A percentile compares a stretch with the other conserved stretches of the same genome.
phyloP scores from a whole-genome alignment of 1,140 invertebrate genomes.

The Macrobrachium rosenbergii region DNA sequence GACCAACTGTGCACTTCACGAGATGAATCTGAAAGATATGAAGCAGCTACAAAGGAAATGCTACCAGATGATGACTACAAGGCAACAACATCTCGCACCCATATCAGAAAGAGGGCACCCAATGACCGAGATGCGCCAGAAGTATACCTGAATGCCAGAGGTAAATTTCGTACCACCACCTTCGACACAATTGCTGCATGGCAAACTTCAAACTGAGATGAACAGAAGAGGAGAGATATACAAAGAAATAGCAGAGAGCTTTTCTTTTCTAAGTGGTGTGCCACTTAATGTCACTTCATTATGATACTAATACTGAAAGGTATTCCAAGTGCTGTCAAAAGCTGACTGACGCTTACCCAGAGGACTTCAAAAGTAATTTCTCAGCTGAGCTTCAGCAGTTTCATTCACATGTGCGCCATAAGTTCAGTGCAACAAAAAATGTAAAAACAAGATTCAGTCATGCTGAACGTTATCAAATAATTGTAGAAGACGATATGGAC shows the following conservation, averaged over 20 bases:
- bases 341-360: neutral
- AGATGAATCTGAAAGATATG: neutral
- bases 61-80: too few species aligned
- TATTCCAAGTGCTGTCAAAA: neutral
- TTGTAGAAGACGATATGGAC: neutral
- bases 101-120: too few species aligned
- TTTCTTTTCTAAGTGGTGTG: neutral
- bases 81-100: too few species aligned
- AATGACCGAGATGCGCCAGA: too few species aligned
- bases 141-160: too few species aligned
- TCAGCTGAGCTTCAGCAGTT: neutral
- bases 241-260: neutral
- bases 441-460: neutral
- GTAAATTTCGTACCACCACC: neutral
- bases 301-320: neutral
- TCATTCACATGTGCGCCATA: neutral
- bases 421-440: conserved; percentile 2
- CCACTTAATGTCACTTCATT: neutral
- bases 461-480: neutral
- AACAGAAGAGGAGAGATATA: neutral
- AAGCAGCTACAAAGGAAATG: neutral
- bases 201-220: neutral
- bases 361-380: neutral
- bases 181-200: neutral
- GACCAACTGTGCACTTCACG: neutral